Evolutionary conservation across 2,888 invertebrate species (phyloP), one percentile per base, ranked within the genome.

Genomic region (Drosophila pseudotalamancana): DNA sequence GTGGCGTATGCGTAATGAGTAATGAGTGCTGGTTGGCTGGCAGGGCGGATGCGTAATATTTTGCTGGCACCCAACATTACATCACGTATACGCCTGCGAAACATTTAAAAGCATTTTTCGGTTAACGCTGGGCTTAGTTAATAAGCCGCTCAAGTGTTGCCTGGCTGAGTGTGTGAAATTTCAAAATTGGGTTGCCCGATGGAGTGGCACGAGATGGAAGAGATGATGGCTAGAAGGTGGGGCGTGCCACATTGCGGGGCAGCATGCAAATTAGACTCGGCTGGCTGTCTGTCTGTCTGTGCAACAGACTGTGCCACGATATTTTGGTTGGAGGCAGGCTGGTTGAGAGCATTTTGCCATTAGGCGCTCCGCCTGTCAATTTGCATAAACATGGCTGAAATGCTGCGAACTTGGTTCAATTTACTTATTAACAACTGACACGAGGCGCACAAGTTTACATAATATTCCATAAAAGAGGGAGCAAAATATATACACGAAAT

Each of bases 101-200:
- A 53, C 45, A 74, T 74, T 72, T 72, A 74, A 74, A 69, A 72
- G 64, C 74, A 72, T 72, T 68, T 72, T 74, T 73, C 55, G 51
- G 59, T 53, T 69, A 56, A 56, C 60, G 27, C 55, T 53, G 64
- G 19, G 40, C 55, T 63, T 54, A 56, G 75, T 60, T 72, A 74
- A 72, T 72, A 72, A 69, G 74, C 70, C 34, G 39, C 48, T 48
- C 63, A 74, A 74, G 70, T 68, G 59, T 48, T 62, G 57, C 37
- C 55, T 55, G 68, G 19, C 57, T 51, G 53, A 57, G 53, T 62
- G 63, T 73, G 59, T 42, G 45, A 69, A 64, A 72, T 61, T 56
- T 57, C 56, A 45, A 61, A 74, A 64, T 51, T 74, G 59, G 51
- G 60, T 50, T 70, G 63, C 35, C 42, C 39, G 49, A 35, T 61